These are phyloP conservation scores for Eidolon dupreanum DNA, from an alignment of 2,797 vertebrate genomes.

Conservation along the genomic window DNA sequence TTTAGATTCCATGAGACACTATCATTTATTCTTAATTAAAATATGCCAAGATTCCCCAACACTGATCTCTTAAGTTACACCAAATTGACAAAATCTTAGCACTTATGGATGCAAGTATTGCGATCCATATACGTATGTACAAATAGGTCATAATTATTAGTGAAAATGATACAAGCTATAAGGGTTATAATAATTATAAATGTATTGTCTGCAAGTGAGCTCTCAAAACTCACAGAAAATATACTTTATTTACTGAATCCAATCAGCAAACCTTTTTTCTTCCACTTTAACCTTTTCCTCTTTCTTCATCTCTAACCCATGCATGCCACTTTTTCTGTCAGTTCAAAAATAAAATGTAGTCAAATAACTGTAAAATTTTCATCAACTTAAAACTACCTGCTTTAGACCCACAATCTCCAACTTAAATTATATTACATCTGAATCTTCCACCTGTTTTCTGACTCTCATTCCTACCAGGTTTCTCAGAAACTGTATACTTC, in stretches of 20 bases:
- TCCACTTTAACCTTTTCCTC: neutral
- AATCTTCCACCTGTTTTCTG: neutral
- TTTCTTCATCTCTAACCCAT: neutral
- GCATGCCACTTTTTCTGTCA: fast-evolving
- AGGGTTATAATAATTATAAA: neutral
- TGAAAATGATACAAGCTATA: neutral
- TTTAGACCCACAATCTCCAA: neutral
- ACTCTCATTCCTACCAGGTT: neutral
- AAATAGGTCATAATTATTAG: neutral
- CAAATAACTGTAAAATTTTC: neutral
- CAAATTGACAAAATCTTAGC: neutral
- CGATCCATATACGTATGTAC: no score
- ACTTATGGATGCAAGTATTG: neutral
- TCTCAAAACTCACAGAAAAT: neutral
- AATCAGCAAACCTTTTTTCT: neutral
- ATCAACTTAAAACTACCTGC: neutral
- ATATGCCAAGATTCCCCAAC: neutral
- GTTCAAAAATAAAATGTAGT: neutral
- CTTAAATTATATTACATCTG: neutral
- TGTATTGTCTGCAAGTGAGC: neutral
- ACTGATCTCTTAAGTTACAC: neutral
- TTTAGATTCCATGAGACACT: neutral
- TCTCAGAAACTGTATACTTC: neutral
- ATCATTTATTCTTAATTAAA: neutral
- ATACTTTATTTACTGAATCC: neutral